Evolutionary conservation across 2,888 invertebrate species (phyloP).

Genomic region (Ctena decussata): DNA sequence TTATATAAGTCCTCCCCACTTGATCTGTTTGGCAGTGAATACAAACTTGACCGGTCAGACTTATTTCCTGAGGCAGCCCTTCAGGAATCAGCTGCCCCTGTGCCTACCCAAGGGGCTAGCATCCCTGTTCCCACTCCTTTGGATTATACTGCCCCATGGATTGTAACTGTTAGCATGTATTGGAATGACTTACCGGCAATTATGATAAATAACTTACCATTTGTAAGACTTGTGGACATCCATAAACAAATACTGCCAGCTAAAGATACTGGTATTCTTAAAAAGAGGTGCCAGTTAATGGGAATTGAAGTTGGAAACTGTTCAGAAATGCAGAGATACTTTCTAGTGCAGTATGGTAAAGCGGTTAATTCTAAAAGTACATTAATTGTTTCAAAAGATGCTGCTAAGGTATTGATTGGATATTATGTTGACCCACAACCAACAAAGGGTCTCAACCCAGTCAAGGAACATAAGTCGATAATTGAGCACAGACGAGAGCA

Average conservation of each 20-base stretch:
- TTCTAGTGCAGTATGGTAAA: conserved; percentile 86
- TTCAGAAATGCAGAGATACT: conserved; percentile 86
- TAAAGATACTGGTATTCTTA: conserved; percentile 86
- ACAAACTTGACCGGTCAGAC: conserved; percentile 64
- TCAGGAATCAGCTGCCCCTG: conserved; percentile 35
- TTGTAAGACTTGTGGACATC: conserved; percentile 86
- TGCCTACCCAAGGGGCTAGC: conserved; percentile 16
- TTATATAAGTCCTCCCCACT: conserved; percentile 67
- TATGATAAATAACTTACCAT: conserved; percentile 83
- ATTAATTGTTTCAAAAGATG: conserved; percentile 84
- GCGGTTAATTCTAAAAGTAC: conserved; percentile 86
- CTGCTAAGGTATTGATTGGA: conserved; percentile 84
- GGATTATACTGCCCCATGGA: conserved; percentile 80
- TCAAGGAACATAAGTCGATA: conserved; percentile 55
- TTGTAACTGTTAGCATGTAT: conserved; percentile 85
- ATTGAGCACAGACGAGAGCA: conserved; percentile 59
- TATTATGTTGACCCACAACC: conserved; percentile 86
- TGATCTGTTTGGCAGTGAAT: conserved; percentile 68
- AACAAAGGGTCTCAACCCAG: conserved; percentile 26
- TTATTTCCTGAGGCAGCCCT: conserved; percentile 70
- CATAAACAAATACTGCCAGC: conserved; percentile 86
- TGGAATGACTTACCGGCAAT: conserved; percentile 87
- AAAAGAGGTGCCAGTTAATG: conserved; percentile 86
- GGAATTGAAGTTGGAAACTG: conserved; percentile 84
- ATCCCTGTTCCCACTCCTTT: conserved; percentile 17